These are phyloP conservation scores for Lagopus leucura DNA, from an alignment of 2,113 vertebrate genomes.

Conservation along the genomic window DNA sequence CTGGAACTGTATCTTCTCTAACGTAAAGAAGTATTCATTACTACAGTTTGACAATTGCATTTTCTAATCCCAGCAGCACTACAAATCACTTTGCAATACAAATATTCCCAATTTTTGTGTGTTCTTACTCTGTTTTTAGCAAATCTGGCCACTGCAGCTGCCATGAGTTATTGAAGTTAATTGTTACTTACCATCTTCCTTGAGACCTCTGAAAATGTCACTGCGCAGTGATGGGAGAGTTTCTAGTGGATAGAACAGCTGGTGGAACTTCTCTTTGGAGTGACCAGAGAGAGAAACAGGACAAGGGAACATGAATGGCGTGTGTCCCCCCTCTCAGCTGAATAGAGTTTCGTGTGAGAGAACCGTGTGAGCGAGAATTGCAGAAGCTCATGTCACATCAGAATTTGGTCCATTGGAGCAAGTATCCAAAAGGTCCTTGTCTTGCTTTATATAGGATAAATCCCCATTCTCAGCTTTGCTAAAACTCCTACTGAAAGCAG, in stretches of 20 bases:
- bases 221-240: background rate
- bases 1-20: background rate
- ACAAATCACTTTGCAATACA: background rate
- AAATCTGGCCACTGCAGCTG: background rate
- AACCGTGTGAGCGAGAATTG: background rate
- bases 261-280: background rate
- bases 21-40: background rate
- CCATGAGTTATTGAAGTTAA: background rate
- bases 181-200: background rate
- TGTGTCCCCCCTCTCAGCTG: background rate
- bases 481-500: background rate
- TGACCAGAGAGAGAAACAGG: background rate
- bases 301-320: background rate
- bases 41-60: background rate
- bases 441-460: background rate
- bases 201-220: background rate
- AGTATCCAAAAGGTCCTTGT: background rate
- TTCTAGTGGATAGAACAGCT: background rate
- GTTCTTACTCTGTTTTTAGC: background rate
- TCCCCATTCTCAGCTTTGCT: background rate
- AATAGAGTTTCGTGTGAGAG: background rate
- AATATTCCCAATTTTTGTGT: background rate
- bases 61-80: background rate
- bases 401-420: background rate
- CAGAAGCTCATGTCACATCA: accelerated